Conservation (phyloP, 2,888 invertebrate species). For the Tiliacea aurago region DNA sequence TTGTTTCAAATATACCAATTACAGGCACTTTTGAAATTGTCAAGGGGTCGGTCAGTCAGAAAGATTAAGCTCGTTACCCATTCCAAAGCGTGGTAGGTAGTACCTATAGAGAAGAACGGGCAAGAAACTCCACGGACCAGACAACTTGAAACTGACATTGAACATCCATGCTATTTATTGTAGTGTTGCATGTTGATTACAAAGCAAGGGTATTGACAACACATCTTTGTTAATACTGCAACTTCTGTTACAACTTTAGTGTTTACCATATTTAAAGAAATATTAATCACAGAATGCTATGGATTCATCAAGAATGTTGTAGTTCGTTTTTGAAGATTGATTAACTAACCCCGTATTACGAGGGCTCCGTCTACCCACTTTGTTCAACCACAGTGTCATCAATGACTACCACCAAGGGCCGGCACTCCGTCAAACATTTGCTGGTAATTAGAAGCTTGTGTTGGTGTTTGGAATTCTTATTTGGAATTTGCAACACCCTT, state of each 20-base stretch:
- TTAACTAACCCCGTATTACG: background rate
- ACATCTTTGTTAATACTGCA: background rate
- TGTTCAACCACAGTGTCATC: background rate
- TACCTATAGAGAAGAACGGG: no score
- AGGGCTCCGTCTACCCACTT: background rate
- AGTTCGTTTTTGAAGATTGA: background rate
- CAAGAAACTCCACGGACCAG: no score
- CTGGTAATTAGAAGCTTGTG: slow-evolving; percentile 22
- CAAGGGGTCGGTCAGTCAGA: no score
- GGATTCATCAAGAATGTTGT: background rate
- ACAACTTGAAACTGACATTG: no score
- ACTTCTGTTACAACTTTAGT: background rate
- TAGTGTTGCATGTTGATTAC: background rate
- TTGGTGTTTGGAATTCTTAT: slow-evolving; percentile 10
- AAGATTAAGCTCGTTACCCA: no score
- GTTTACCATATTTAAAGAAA: background rate
- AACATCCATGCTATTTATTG: background rate
- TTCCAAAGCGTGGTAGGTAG: no score
- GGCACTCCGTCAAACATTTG: slow-evolving; percentile 3
- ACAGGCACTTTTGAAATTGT: no score
- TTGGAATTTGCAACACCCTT: background rate
- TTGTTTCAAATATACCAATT: no score
- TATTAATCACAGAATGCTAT: background rate
- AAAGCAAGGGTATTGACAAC: background rate
- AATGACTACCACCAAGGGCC: slow-evolving; percentile 1